These are phyloP conservation scores for Drosophila merina DNA, from an alignment of 2,888 invertebrate species.

Conservation along the genomic window DNA sequence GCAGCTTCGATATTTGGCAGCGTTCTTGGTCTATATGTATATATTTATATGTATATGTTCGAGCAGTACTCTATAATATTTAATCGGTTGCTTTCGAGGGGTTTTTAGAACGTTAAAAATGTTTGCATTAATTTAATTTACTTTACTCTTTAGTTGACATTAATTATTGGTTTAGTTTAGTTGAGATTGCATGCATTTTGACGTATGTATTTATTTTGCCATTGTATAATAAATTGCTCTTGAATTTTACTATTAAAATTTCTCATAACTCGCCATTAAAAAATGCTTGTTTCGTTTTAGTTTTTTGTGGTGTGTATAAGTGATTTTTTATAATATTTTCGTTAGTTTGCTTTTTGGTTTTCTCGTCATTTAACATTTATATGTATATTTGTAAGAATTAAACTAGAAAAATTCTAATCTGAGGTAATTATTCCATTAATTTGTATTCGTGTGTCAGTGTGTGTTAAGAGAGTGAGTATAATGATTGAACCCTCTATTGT, in stretches of 20 bases:
- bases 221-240: conserved; percentile 66
- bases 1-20: conserved; percentile 71
- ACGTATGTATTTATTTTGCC: conserved; percentile 40
- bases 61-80: conserved; percentile 28
- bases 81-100: conserved; percentile 32
- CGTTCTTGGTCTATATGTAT: conserved; percentile 40
- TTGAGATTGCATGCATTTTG: conserved; percentile 62
- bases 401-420: conserved; percentile 82
- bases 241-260: conserved; percentile 78
- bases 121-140: conserved; percentile 24
- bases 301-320: conserved; percentile 43
- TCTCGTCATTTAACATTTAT: conserved; percentile 62
- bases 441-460: conserved; percentile 59
- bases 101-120: conserved; percentile 50
- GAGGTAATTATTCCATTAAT: conserved; percentile 82
- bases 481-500: conserved; percentile 29
- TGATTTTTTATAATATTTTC: conserved; percentile 42
- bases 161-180: conserved; percentile 41
- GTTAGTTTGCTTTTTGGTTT: conserved; percentile 41
- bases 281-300: conserved; percentile 49
- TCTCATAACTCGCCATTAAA: conserved; percentile 56
- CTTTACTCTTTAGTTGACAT: conserved; percentile 42
- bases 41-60: conserved; percentile 41
- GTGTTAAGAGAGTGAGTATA: conserved; percentile 36
- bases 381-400: conserved; percentile 80